A percentile compares a stretch with the other conserved stretches of the same genome.
Conservation (phyloP, 1,140 invertebrate species). For the Ericerus pela region DNA sequence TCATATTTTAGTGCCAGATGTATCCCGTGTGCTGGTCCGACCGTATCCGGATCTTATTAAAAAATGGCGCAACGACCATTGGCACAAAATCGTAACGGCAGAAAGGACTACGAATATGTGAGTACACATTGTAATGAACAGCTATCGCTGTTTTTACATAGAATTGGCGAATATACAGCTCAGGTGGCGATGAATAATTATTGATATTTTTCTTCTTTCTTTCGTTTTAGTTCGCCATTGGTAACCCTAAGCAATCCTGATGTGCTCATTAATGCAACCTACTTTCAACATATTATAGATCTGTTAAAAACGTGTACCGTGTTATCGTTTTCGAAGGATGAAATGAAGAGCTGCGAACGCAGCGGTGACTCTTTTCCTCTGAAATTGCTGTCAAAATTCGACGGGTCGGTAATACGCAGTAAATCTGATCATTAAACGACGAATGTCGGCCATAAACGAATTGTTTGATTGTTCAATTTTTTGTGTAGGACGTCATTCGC, state of each 20-base stretch:
- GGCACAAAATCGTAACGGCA: background rate
- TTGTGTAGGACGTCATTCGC: background rate
- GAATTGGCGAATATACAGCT: too few species aligned
- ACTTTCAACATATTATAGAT: background rate
- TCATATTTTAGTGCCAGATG: slow-evolving; percentile 23
- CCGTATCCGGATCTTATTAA: slow-evolving; percentile 7
- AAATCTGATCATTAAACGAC: background rate
- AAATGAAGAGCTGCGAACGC: background rate
- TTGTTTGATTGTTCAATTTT: background rate
- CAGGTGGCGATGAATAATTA: too few species aligned
- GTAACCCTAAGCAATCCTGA: background rate
- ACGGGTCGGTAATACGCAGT: background rate
- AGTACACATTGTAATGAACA: background rate
- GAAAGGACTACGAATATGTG: background rate
- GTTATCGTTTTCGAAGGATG: background rate
- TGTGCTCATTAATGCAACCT: background rate
- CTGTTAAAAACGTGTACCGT: background rate
- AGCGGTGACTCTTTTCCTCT: background rate
- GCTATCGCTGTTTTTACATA: too few species aligned
- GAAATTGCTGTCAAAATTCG: background rate
- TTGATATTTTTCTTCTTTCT: background rate
- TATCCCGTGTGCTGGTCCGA: slow-evolving; percentile 22
- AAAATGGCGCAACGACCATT: background rate
- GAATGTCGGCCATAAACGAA: background rate
- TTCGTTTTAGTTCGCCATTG: background rate